Base-by-base conservation (phyloP, 1,140 invertebrate species). In the Solenopsis fugax region DNA sequence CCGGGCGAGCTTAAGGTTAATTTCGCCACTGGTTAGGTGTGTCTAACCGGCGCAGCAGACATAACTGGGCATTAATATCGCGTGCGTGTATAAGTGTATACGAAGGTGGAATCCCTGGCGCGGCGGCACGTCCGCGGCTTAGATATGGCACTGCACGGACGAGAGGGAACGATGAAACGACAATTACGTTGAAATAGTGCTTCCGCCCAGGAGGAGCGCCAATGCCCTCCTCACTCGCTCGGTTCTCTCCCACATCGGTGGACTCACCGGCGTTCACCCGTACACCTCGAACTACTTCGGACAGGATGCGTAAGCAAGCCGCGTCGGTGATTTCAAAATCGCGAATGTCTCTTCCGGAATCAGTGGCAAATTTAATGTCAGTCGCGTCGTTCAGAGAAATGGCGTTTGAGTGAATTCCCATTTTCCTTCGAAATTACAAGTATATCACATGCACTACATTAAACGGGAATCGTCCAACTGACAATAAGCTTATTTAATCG, bases 101-200 rank as follows among this genome's bases (percentile, higher is more conserved):
- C 41, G 67, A 86, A 85, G 62, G 62, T 73, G 85, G 65, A 90
- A 90, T 91, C 80, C 58, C 86, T 58, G 50, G 54, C 37, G 80
- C 65, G 65, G 34, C 67, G 88, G 82, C 72, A 82, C 85, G 86
- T 82, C 78, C 71, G 67, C 69, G 81, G 75, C 89, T 78, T 80
- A 81, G 85, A 88, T 88, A 86, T 86, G 87, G 77, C 58, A 37
- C 50, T 29, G 81, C 41, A 80, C 87, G 90, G 86, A 78, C 67
- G 77, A 92, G 87, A 90, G 81, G 90, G 82, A 90, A 91, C 90
- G 91, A 91, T 89, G 89, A 88, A 87, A 87, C 88, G 87, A 92
- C 92, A 93, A 92, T 93, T 93, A 93, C 90, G 88, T 90, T 93
- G 92, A 93, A 92, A 93, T 92, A 93, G 91, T 91, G 89, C 90